Conservation (phyloP, 2,888 invertebrate genomes). For the Chrysolina oricalcia region DNA sequence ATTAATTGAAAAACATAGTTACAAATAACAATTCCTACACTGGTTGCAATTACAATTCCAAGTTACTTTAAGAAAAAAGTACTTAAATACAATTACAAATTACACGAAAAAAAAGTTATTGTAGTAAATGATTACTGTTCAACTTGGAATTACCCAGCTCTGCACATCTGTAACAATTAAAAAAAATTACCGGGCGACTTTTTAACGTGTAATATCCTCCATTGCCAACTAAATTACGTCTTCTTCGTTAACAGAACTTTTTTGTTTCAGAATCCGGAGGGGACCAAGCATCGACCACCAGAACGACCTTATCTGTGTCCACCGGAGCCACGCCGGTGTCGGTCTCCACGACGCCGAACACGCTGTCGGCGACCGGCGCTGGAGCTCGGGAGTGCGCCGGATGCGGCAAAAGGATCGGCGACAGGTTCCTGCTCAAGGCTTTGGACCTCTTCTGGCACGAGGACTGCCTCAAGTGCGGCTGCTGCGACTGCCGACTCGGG, state of each 20-base stretch:
- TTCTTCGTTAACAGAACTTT: background rate
- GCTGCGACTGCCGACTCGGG: constrained; percentile 94
- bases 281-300: constrained; percentile 68
- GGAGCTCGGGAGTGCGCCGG: constrained; percentile 83
- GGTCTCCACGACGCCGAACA: constrained; percentile 64
- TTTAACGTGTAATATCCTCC: too few species aligned
- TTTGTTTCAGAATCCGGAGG: constrained; percentile 68
- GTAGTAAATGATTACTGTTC: too few species aligned
- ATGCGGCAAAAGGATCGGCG: constrained; percentile 89
- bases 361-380: constrained; percentile 63
- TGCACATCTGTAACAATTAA: too few species aligned
- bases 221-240: too few species aligned
- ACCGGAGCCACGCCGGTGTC: constrained; percentile 64
- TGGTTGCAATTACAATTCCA: too few species aligned
- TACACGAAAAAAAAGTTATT: too few species aligned
- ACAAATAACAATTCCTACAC: too few species aligned
- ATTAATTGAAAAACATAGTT: too few species aligned
- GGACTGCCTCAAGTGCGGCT: constrained; percentile 93
- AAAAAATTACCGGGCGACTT: too few species aligned
- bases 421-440: constrained; percentile 84
- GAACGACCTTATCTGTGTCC: constrained; percentile 64
- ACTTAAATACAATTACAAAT: too few species aligned
- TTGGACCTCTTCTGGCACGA: constrained; percentile 95
- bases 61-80: too few species aligned
- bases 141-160: too few species aligned